Evolutionary conservation across 2,113 vertebrate species (phyloP).

Genomic region (Forbesichthys agassizii): DNA sequence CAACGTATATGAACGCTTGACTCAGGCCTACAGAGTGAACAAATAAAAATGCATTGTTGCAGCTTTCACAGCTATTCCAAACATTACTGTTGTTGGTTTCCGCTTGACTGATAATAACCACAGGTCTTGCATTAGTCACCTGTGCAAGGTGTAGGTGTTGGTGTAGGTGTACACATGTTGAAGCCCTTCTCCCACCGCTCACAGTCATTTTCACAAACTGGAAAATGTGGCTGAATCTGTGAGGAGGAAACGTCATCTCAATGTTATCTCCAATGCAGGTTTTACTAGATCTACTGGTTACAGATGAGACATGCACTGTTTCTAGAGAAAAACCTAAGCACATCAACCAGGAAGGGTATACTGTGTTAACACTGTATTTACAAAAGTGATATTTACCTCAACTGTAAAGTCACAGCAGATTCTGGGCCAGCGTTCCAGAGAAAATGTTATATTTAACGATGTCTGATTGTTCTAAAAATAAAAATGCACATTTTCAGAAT

Average conservation of each 20-base stretch:
- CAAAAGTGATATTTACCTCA: constrained; percentile 48
- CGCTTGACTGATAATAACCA: background rate
- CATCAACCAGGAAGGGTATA: background rate
- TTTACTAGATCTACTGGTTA: too few species aligned
- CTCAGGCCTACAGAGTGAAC: background rate
- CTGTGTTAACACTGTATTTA: too few species aligned
- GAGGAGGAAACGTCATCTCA: constrained; percentile 4
- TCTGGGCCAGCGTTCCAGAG: constrained; percentile 49
- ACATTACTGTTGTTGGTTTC: background rate
- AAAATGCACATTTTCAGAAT: background rate
- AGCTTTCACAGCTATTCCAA: background rate
- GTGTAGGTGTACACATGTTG: constrained; percentile 32
- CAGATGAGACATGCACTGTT: too few species aligned
- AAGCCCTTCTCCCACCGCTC: constrained; percentile 5
- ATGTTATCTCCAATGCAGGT: too few species aligned
- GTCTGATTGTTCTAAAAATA: constrained; percentile 37
- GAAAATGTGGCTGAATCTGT: constrained; percentile 75
- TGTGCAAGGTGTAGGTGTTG: too few species aligned
- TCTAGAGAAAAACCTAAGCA: too few species aligned
- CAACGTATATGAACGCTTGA: background rate
- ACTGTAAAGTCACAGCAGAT: constrained; percentile 66
- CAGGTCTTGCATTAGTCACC: background rate
- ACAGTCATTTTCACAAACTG: constrained; percentile 70
- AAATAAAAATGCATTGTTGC: constrained; percentile 6
- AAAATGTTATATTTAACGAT: constrained; percentile 50